Evolutionary conservation across 2,888 invertebrate species (phyloP).

Genomic region (Cerastis rubricosa): DNA sequence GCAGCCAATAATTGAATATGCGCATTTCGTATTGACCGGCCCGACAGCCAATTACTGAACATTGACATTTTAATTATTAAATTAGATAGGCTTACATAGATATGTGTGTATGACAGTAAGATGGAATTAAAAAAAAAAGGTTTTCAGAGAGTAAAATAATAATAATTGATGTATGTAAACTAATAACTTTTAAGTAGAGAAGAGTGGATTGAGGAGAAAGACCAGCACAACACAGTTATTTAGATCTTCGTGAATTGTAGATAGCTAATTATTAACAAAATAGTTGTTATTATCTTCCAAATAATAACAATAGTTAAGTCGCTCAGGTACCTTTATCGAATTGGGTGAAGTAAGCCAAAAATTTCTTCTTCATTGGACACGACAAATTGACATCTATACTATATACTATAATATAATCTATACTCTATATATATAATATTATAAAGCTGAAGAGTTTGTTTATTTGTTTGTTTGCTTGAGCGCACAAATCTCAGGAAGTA

Average conservation of each 20-base stretch:
- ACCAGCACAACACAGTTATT: not conserved
- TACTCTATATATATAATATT: no score
- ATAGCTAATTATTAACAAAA: not conserved
- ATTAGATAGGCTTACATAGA: slow-evolving; percentile 6
- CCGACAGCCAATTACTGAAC: slow-evolving; percentile 20
- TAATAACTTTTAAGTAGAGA: not conserved
- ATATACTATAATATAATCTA: no score
- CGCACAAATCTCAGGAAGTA: no score
- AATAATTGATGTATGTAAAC: not conserved
- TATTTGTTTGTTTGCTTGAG: no score
- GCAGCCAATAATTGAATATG: slow-evolving; percentile 40
- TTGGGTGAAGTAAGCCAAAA: no score
- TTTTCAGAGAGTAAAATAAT: no score
- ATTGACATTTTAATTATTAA: slow-evolving; percentile 36
- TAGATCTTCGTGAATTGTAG: not conserved
- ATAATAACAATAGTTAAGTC: not conserved
- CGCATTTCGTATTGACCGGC: slow-evolving; percentile 25
- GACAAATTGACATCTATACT: no score
- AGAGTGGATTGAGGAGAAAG: not conserved
- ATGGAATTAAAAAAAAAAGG: not conserved
- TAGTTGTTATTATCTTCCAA: not conserved
- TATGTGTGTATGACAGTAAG: not conserved
- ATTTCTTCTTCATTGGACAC: no score
- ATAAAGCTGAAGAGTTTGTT: no score
- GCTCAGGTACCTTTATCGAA: no score